Evolutionary conservation across 2,797 vertebrate genomes (phyloP).

Genomic region (Champsocephalus esox): DNA sequence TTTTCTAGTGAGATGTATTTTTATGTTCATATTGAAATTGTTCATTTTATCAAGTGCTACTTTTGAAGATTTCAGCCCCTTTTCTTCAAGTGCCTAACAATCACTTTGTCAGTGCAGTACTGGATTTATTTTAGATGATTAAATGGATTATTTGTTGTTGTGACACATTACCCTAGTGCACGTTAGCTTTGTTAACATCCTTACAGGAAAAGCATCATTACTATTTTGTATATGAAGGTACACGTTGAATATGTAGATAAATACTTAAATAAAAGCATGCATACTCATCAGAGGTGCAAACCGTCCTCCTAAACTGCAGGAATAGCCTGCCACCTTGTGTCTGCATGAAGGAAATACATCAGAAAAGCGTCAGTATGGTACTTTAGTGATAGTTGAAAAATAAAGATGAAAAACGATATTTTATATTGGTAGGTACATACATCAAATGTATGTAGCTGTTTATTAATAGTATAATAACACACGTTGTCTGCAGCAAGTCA

Average conservation of each 20-base stretch:
- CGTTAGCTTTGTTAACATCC: no score
- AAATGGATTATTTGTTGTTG: no score
- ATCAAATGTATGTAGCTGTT: no score
- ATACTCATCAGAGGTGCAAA: accelerated
- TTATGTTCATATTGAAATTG: neutral
- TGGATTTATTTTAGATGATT: no score
- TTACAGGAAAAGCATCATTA: no score
- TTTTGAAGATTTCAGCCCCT: neutral
- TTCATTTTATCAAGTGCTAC: neutral
- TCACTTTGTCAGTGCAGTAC: no score
- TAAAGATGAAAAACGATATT: neutral
- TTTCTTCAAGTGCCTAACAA: neutral
- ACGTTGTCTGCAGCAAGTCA: neutral
- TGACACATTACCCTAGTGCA: no score
- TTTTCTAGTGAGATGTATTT: no score
- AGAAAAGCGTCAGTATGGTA: accelerated
- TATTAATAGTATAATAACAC: neutral
- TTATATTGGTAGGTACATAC: neutral
- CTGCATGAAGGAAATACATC: slow-evolving; percentile 13
- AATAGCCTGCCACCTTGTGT: slow-evolving; percentile 40
- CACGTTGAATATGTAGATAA: neutral
- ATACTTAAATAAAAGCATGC: neutral
- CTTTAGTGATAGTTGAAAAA: neutral
- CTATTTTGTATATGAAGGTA: no score
- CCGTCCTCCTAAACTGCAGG: neutral